Base-by-base conservation (phyloP, 2,113 vertebrate species). In the Gadus macrocephalus region DNA sequence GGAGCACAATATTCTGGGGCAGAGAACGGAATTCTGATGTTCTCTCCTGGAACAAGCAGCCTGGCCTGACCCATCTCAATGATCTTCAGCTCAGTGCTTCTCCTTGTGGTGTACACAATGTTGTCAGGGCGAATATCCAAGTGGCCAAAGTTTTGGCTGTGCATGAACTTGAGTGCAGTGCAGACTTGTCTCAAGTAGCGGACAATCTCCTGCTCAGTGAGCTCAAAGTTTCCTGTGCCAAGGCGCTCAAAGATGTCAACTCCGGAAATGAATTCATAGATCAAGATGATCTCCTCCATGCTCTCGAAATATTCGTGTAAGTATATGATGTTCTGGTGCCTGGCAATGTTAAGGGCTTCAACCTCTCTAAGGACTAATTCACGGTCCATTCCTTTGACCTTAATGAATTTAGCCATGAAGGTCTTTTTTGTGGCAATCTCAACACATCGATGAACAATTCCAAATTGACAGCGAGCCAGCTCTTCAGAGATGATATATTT, bases 241-340 rank as follows among this genome's bases (percentile, higher is more conserved):
- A 99, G 95, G 80, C 95, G 94, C 87, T 99, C 97, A 83, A 99
- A 99, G 80, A 99, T 98, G 79, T 99, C 97, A 68, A 94, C 91
- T 62, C 97, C 97, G 56, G 97, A 98, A 79, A 99, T 92, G 79
- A 99, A 99, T 83, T 99, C 97, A 89, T 95, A 98, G 79, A 99
- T 96, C 87, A 99, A 92, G 77, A 98, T 90, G 19, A 98, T 84
- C 90, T 99, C 97, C 85, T 99, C 97, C 88, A 99, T 92, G 84
- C 97, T 99, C 82, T 99, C 97, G 92, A 98, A 99, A 67, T 95
- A 96, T 89, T 98, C 95, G 65, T 99, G 93, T 66, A 99, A 92
- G 75, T 96, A 94, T 70, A 99, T 81, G 55, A 99, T 80, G 73
- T 96, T 99, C 85, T 60, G 91, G 83, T 99, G 97, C 66, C 95